Percentiles rank a stretch among this genome's conserved stretches.
Conservation (phyloP, 2,113 vertebrate genomes). For the Carettochelys insculpta region DNA sequence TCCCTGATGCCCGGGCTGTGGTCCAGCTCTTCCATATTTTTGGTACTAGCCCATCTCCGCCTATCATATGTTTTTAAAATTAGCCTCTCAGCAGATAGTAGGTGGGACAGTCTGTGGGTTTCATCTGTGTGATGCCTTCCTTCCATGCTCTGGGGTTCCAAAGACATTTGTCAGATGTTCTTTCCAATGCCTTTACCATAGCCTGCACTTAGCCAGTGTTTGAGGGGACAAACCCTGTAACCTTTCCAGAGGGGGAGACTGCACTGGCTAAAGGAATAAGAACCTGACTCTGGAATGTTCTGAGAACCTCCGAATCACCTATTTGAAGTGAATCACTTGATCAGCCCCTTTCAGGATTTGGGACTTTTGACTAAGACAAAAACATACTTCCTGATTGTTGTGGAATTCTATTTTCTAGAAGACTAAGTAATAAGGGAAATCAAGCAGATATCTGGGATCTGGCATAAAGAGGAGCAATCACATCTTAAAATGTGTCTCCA, state of each 20-base stretch:
- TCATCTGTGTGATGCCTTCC: background rate
- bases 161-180: conserved; percentile 7
- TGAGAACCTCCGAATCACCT: background rate
- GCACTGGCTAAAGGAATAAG: rapidly evolving
- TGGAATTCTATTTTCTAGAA: conserved; percentile 29
- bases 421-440: conserved; percentile 40
- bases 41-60: background rate
- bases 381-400: conserved; percentile 1
- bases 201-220: background rate
- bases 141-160: background rate
- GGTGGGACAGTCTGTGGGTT: background rate
- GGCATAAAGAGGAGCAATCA: conserved; percentile 61
- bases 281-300: background rate
- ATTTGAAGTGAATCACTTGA: background rate
- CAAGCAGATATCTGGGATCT: conserved; percentile 42
- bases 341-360: background rate
- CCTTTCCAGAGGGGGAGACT: background rate
- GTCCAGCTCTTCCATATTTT: no score
- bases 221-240: background rate
- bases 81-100: background rate
- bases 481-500: conserved; percentile 29
- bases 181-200: conserved; percentile 42
- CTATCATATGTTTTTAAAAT: background rate
- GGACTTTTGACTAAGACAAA: conserved; percentile 34
- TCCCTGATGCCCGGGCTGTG: no score